These are phyloP conservation scores for Phoebastria nigripes DNA, from an alignment of 2,797 vertebrate genomes.

Conservation along the genomic window DNA sequence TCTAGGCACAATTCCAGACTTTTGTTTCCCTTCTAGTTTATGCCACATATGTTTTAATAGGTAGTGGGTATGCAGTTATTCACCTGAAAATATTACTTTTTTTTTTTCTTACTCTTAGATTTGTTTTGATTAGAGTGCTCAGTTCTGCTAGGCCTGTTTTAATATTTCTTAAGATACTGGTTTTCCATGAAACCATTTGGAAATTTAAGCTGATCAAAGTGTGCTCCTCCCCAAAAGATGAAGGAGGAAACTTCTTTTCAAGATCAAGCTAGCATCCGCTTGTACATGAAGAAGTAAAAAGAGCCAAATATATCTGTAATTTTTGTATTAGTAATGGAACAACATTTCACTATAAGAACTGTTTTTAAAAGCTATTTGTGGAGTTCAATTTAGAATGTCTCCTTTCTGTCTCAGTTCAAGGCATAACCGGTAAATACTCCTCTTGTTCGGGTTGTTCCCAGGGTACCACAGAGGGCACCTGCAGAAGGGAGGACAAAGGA, in stretches of 20 bases:
- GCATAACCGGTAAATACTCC: background rate
- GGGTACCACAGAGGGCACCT: background rate
- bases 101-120: background rate
- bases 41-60: background rate
- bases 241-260: background rate
- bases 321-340: background rate
- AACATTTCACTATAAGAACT: background rate
- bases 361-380: background rate
- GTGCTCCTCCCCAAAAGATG: background rate
- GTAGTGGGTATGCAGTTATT: background rate
- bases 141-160: background rate
- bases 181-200: background rate
- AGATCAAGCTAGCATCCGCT: background rate
- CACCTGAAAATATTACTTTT: background rate
- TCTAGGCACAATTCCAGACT: conserved; percentile 15
- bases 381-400: background rate
- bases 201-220: background rate
- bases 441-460: background rate
- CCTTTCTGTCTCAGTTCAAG: background rate
- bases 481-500: background rate
- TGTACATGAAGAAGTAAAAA: background rate
- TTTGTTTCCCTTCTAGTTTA: background rate
- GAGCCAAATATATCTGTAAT: accelerated
- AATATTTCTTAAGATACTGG: background rate
- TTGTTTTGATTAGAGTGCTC: background rate